Conservation (phyloP, 2,113 vertebrate genomes). For the Malurus melanocephalus region DNA sequence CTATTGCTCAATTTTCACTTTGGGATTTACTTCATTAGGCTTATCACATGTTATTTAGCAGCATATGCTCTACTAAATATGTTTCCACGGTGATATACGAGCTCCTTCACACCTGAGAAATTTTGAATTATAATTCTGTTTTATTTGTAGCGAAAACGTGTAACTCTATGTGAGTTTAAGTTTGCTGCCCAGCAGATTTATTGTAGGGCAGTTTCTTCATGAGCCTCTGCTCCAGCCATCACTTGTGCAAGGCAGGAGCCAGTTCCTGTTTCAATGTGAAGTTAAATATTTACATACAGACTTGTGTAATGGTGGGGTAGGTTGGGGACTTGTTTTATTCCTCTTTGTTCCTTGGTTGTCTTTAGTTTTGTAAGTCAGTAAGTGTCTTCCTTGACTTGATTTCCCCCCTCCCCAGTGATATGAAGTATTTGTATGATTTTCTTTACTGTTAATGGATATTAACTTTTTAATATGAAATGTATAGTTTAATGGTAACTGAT, state of each 20-base stretch:
- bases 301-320: not conserved
- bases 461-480: not conserved
- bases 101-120: not conserved
- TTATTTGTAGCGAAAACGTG: not conserved
- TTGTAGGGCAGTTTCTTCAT: not conserved
- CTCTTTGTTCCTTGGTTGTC: not conserved
- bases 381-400: not conserved
- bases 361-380: not conserved
- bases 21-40: conserved; percentile 17
- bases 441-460: not conserved
- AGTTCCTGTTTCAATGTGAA: conserved; percentile 5
- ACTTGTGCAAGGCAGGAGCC: not conserved
- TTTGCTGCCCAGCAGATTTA: not conserved
- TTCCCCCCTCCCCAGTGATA: not conserved
- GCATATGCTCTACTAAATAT: not conserved
- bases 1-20: conserved; percentile 49
- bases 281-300: not conserved
- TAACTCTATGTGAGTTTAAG: not conserved
- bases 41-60: not conserved
- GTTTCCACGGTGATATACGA: not conserved
- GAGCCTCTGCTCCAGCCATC: not conserved
- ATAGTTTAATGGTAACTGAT: not conserved
- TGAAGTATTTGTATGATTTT: not conserved
- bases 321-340: not conserved
- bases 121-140: not conserved